Evolutionary conservation across 2,888 invertebrate species (phyloP), one percentile per base, ranked within the genome.

Genomic region (Leuctra nigra): DNA sequence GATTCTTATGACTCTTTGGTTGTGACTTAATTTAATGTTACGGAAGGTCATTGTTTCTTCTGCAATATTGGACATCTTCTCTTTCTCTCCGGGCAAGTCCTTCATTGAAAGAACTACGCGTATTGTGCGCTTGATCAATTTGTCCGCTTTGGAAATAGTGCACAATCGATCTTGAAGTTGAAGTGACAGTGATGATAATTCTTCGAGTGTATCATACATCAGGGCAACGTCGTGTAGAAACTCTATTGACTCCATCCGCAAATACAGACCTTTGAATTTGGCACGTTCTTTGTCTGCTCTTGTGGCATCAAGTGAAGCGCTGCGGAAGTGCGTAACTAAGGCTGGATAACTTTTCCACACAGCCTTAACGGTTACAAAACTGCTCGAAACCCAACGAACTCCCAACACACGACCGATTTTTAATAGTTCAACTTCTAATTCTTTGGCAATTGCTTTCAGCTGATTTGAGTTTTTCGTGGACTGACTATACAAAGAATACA

Each of bases 391-490:
- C 58, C 61, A 62, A 7, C 55, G 38, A 25, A 47, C 53, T 22
- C 50, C 53, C n/a, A 61, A 53, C 38, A 61, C 50, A 13, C 53
- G 18, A 14, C 61, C 56, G 13, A 61, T 62, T 44, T 58, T 58
- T 13, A 46, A 44, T 23, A 62, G 11, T 47, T 60, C 24, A 44
- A 13, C 16, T 18, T 53, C 50, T 11, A 61, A 38, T 14, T 41
- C 52, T 36, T 55, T 50, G 7, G 59, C 57, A 11, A 23, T 35
- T 20, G 44, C 47, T 16, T 58, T 50, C 9, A 59, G 13, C 33
- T 62, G 54, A 18, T 53, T 48, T n/a, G 53, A 44, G 22, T 62
- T 59, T 60, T 62, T 62, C 1, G 57, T 38, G 2, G 59, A 58
- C 24, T 50, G 50, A 24, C 54, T 57, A 29, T 62, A 62, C 7